Percentiles rank a stretch among this genome's conserved stretches.
Conservation (phyloP, 1,140 invertebrate species). For the Anoplophora glabripennis region DNA sequence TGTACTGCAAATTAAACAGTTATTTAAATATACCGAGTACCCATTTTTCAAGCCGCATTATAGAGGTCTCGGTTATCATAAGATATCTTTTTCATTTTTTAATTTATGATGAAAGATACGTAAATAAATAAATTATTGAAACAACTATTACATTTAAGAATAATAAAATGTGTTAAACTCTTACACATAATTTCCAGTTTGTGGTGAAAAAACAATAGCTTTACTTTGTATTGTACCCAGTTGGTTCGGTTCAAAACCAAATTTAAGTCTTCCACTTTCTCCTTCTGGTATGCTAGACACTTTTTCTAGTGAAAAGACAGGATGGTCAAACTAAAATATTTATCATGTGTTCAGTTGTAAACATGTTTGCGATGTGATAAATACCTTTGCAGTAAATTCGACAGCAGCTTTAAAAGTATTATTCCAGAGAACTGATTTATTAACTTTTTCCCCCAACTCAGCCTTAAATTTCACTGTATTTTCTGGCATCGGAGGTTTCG, state of each 20-base stretch:
- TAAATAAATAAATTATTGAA: too few species aligned
- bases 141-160: too few species aligned
- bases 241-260: slow-evolving; percentile 31
- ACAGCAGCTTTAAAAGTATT: slow-evolving; percentile 16
- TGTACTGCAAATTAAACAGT: too few species aligned
- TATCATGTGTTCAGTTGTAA: neutral
- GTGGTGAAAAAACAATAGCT: slow-evolving; percentile 26
- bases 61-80: too few species aligned
- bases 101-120: too few species aligned
- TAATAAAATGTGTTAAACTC: neutral
- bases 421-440: slow-evolving; percentile 18
- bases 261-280: slow-evolving; percentile 18
- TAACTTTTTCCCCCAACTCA: slow-evolving; percentile 22
- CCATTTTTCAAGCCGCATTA: too few species aligned
- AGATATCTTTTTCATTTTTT: too few species aligned
- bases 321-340: slow-evolving; percentile 30
- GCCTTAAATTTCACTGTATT: slow-evolving; percentile 20
- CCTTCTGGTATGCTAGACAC: slow-evolving; percentile 6
- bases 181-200: slow-evolving; percentile 34
- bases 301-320: slow-evolving; percentile 25
- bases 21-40: too few species aligned
- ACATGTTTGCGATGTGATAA: neutral
- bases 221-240: slow-evolving; percentile 24
- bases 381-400: slow-evolving; percentile 21
- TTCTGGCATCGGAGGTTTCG: slow-evolving; percentile 23